A percentile compares a stretch with the other conserved stretches of the same genome.
Evolutionary conservation across 2,888 invertebrate species (phyloP).

Genomic region (Xanthorhoe spadicearia): DNA sequence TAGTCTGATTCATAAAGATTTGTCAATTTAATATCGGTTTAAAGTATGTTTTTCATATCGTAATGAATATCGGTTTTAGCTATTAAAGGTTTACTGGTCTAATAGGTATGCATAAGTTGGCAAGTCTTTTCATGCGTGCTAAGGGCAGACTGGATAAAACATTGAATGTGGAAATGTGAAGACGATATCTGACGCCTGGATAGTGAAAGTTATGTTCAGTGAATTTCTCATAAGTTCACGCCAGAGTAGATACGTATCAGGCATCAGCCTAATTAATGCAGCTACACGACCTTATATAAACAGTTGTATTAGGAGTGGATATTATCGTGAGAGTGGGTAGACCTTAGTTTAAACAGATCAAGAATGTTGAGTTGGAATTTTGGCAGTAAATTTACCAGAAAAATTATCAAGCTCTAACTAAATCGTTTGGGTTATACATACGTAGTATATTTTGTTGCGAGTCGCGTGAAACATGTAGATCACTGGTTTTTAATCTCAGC

Average conservation of each 20-base stretch:
- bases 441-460: no score
- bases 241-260: conserved; percentile 10
- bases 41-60: no score
- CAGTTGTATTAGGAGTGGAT: conserved; percentile 9
- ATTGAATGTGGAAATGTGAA: not conserved
- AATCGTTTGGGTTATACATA: no score
- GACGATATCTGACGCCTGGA: not conserved
- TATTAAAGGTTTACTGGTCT: no score
- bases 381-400: no score
- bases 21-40: no score
- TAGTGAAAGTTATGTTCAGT: not conserved
- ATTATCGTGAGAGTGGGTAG: not conserved
- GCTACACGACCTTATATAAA: conserved; percentile 21
- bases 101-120: no score
- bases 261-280: conserved; percentile 26
- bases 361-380: not conserved
- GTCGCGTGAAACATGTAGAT: no score
- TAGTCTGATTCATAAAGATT: no score
- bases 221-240: not conserved
- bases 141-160: not conserved
- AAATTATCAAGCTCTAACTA: no score
- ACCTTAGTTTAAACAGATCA: not conserved
- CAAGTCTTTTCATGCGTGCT: not conserved
- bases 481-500: no score
- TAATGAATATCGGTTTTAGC: no score